Evolutionary conservation across 2,888 invertebrate species (phyloP).

Genomic region (Drosophila yooni): DNA sequence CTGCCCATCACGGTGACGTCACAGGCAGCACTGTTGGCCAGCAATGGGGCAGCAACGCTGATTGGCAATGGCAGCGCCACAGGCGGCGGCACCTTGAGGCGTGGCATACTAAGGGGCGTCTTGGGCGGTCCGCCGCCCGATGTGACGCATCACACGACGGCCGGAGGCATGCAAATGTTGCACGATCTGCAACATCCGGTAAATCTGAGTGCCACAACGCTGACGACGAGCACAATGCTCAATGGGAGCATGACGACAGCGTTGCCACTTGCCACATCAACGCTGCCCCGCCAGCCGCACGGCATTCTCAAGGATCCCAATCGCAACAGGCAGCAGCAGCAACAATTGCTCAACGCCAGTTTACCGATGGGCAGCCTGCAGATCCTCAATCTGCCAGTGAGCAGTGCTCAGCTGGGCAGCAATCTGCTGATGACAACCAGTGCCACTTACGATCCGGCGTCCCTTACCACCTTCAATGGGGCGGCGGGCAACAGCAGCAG

Average conservation of each 20-base stretch:
- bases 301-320: conserved; percentile 88
- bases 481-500: conserved; percentile 19
- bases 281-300: conserved; percentile 87
- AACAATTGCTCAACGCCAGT: conserved; percentile 84
- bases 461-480: conserved; percentile 84
- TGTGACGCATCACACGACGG: conserved; percentile 84
- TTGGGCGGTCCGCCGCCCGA: conserved; percentile 84
- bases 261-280: conserved; percentile 63
- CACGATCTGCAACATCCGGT: conserved; percentile 82
- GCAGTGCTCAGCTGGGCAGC: conserved; percentile 84
- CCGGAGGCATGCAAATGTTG: conserved; percentile 71
- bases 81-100: conserved; percentile 74
- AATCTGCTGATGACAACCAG: conserved; percentile 83
- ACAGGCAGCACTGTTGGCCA: conserved; percentile 73
- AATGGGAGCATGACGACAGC: conserved; percentile 82
- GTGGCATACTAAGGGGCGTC: conserved; percentile 83
- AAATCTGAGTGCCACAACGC: conserved; percentile 83
- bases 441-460: conserved; percentile 83
- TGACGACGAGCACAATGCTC: conserved; percentile 83
- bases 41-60: conserved; percentile 71
- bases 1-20: conserved; percentile 77
- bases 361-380: conserved; percentile 85
- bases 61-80: conserved; percentile 71
- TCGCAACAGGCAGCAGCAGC: conserved; percentile 86
- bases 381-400: conserved; percentile 87